phyloP scores from a whole-genome alignment of 2,888 invertebrate species.

The Eurois occulta region DNA sequence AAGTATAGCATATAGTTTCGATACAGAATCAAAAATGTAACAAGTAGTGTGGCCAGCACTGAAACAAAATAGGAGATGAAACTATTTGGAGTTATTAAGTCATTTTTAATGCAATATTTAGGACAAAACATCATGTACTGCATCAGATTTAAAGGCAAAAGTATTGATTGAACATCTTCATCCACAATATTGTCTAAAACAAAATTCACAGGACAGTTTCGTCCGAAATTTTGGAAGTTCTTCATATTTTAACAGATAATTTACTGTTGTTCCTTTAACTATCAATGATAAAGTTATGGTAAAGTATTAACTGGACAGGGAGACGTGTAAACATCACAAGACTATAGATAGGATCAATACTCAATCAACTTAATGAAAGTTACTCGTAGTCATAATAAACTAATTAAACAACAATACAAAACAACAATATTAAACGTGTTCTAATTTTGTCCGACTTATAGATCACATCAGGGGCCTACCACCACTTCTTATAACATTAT shows the following conservation, averaged over 20 bases:
- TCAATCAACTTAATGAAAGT: constrained; percentile 3
- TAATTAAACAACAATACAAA: neutral
- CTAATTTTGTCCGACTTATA: neutral
- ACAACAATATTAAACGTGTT: neutral
- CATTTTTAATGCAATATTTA: constrained; percentile 27
- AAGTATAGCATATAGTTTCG: neutral
- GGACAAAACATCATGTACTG: constrained; percentile 27
- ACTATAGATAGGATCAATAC: neutral
- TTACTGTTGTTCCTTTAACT: neutral
- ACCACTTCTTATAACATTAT: neutral
- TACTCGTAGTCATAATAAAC: neutral
- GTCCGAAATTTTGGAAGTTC: neutral
- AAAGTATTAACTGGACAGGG: neutral
- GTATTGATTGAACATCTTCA: constrained; percentile 17
- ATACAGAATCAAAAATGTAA: neutral
- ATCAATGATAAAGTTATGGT: neutral
- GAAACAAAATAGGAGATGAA: neutral
- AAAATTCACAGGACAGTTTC: constrained; percentile 16
- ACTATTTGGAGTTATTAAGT: neutral
- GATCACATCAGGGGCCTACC: neutral
- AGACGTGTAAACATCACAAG: neutral
- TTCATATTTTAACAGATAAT: constrained; percentile 2
- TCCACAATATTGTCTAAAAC: constrained; percentile 14
- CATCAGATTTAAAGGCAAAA: constrained; percentile 26
- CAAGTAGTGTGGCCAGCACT: neutral